phyloP scores from a whole-genome alignment of 2,797 vertebrate species.

The Rachycentron canadum region DNA sequence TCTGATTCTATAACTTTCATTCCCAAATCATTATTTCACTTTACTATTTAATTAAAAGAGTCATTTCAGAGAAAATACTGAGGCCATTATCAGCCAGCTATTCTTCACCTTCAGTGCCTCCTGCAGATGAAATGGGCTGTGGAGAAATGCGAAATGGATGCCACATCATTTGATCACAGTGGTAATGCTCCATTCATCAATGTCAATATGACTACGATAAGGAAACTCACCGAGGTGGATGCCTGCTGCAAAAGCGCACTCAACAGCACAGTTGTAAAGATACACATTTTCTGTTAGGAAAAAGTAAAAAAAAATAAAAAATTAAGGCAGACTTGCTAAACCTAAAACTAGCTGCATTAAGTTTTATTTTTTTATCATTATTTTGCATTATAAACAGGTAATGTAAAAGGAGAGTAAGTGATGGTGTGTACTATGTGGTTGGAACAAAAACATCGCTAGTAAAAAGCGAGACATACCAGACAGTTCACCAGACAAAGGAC shows the following conservation, averaged over 20 bases:
- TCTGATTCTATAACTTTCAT: neutral
- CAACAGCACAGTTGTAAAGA: neutral
- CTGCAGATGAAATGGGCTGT: neutral
- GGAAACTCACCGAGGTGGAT: neutral
- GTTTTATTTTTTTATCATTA: no score
- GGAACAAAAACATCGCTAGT: neutral
- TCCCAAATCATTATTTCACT: neutral
- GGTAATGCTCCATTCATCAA: neutral
- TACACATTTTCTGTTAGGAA: conserved; percentile 5
- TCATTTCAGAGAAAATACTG: neutral
- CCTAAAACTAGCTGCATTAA: no score
- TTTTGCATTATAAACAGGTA: neutral
- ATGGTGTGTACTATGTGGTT: neutral
- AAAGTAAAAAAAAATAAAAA: no score
- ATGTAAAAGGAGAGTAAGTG: neutral
- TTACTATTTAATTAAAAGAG: neutral
- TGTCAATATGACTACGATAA: neutral
- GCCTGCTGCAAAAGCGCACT: neutral
- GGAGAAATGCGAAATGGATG: neutral
- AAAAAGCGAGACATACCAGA: neutral
- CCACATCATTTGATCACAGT: neutral
- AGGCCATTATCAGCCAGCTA: neutral
- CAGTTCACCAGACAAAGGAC: neutral
- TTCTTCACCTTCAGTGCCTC: neutral
- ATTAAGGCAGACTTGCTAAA: no score